Evolutionary conservation across 2,797 vertebrate genomes (phyloP), one percentile per base, ranked within the genome.

Genomic region (Cyprinodon diabolis): DNA sequence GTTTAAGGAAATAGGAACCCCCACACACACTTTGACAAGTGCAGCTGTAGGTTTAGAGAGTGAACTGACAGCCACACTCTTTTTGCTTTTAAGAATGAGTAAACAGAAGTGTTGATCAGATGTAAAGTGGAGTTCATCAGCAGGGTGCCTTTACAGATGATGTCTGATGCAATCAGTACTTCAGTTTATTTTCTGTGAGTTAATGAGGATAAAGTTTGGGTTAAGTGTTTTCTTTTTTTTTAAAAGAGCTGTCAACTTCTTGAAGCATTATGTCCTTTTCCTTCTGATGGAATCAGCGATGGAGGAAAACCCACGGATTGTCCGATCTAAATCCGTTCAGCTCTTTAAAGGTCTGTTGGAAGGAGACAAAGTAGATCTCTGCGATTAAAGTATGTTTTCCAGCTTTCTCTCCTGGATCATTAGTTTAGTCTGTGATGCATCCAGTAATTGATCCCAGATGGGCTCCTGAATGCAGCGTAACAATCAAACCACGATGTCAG

Each of bases 391-490:
- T 72, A 57, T 80, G 79, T 85, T 86, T 86, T 45, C 55, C 48
- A 80, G 78, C 78, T 67, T 77, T 21, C 75, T 62, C 49, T 21
- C 78, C 80, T 58, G 84, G 87, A 90, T 91, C 86, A 87, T 92
- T 85, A 89, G 82, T 88, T 89, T 81, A 82, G 86, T 90, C 86
- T 89, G 66, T 80, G 87, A 90, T 92, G 83, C 90, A 77, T 90
- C 91, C 85, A 87, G 89, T 93, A 94, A 95, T 94, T 92, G 91
- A 91, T 94, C 89, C 92, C 90, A 90, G 89, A 91, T 87, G 90
- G 87, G 81, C 87, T 71, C 87, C 80, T 87, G 81, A 91, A 88
- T 76, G 77, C 35, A 58, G 78, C 77, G 80, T 58, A 80, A 81
- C 81, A 86, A 69, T 79, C 82, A 80, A 90, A 88, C 75, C 52